A percentile compares a stretch with the other conserved stretches of the same genome.
Conservation (phyloP, 1,140 invertebrate species). For the Calliphora vicina region DNA sequence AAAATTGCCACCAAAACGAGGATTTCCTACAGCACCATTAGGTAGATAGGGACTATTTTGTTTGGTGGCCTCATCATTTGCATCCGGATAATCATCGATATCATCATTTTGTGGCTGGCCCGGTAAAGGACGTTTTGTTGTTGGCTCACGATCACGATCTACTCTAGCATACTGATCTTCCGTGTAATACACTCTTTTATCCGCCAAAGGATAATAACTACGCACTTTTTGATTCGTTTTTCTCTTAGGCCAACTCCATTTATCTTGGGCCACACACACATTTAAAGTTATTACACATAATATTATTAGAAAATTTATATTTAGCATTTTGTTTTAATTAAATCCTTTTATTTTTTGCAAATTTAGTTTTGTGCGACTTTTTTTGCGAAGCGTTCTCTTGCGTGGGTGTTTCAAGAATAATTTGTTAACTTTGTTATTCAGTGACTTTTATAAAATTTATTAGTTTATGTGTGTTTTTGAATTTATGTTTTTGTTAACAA, state of each 20-base stretch:
- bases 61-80: conserved; percentile 47
- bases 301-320: background rate
- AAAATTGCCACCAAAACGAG: conserved; percentile 37
- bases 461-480: background rate
- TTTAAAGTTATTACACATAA: background rate
- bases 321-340: background rate
- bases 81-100: conserved; percentile 56
- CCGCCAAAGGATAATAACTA: background rate
- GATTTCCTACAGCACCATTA: conserved; percentile 2
- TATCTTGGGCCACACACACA: background rate
- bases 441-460: conserved; percentile 28
- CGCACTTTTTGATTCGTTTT: background rate
- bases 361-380: background rate
- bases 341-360: background rate
- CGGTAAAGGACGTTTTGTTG: conserved; percentile 50
- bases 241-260: background rate
- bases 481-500: background rate
- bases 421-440: conserved; percentile 1
- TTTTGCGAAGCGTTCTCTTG: background rate
- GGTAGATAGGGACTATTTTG: conserved; percentile 47
- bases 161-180: conserved; percentile 12
- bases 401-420: conserved; percentile 25
- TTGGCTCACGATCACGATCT: conserved; percentile 49
- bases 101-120: conserved; percentile 57
- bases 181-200: background rate